A percentile compares a stretch with the other conserved stretches of the same genome.
Evolutionary conservation across 2,797 vertebrate genomes (phyloP).

Genomic region (Chaetophractus vellerosus): DNA sequence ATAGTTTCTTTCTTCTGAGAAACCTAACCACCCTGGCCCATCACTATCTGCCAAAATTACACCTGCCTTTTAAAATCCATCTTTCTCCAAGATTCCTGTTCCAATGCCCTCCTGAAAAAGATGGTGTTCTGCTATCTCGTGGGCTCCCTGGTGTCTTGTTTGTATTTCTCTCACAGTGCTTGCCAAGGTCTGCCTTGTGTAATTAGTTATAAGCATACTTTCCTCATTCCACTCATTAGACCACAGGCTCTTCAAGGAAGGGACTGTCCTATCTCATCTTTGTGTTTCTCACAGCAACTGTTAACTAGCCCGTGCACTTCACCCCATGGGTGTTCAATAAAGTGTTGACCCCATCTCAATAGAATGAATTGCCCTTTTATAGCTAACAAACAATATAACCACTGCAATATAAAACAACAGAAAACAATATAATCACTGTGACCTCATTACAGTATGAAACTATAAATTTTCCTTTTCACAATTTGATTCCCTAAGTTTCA

Average conservation of each 20-base stretch:
- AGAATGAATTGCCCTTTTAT: neutral
- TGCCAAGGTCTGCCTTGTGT: neutral
- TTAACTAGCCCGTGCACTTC: neutral
- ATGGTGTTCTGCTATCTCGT: neutral
- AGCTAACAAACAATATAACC: neutral
- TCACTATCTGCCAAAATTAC: conserved; percentile 19
- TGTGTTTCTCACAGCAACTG: neutral
- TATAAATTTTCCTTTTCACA: conserved; percentile 55
- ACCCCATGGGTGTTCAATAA: neutral
- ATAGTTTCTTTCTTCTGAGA: neutral
- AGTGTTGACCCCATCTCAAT: neutral
- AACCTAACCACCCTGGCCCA: neutral
- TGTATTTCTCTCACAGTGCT: neutral
- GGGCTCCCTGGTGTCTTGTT: neutral
- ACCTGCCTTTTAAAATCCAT: conserved; percentile 34
- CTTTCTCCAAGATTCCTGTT: conserved; percentile 4
- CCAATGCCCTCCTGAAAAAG: neutral
- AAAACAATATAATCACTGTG: neutral
- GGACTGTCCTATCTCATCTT: neutral
- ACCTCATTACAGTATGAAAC: neutral
- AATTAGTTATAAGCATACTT: neutral
- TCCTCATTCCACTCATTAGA: neutral
- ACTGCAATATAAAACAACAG: too few relatives aligned
- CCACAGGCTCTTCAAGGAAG: neutral
- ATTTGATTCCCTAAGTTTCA: conserved; percentile 64